Evolutionary conservation across 2,113 vertebrate genomes (phyloP).

Genomic region (Chamaea fasciata): DNA sequence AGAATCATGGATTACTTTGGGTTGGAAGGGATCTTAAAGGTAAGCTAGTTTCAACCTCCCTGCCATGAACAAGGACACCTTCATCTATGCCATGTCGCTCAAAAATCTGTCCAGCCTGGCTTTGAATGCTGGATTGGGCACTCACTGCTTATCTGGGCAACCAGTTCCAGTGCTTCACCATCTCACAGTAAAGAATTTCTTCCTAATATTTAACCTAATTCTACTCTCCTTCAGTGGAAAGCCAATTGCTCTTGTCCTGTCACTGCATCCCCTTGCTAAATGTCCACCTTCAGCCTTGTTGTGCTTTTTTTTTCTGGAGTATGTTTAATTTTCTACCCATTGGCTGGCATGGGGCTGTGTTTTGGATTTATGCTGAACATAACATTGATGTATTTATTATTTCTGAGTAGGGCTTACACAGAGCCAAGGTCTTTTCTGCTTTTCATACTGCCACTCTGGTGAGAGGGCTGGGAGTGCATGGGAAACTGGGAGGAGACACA

Average conservation of each 20-base stretch:
- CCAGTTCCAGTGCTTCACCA: not conserved
- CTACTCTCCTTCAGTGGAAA: not conserved
- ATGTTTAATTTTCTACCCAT: not conserved
- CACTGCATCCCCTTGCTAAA: not conserved
- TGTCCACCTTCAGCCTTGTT: not conserved
- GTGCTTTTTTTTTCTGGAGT: not conserved
- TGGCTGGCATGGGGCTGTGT: not conserved
- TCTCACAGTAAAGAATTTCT: not conserved
- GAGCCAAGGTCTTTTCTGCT: not conserved
- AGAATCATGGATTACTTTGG: not conserved
- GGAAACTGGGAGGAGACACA: not conserved
- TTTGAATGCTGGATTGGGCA: not conserved
- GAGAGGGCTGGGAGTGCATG: accelerated
- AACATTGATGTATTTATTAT: not conserved
- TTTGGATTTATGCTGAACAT: not conserved
- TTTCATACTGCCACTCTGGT: not conserved
- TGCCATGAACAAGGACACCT: not conserved
- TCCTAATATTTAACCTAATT: not conserved
- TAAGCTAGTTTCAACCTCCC: not conserved
- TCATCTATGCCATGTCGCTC: not conserved
- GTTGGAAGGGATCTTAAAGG: not conserved
- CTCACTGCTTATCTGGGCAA: not conserved
- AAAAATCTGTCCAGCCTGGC: not conserved
- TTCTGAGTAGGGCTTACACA: not conserved
- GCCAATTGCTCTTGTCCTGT: accelerated